phyloP scores from a whole-genome alignment of 2,888 invertebrate species.

The Ophioninae sp. region DNA sequence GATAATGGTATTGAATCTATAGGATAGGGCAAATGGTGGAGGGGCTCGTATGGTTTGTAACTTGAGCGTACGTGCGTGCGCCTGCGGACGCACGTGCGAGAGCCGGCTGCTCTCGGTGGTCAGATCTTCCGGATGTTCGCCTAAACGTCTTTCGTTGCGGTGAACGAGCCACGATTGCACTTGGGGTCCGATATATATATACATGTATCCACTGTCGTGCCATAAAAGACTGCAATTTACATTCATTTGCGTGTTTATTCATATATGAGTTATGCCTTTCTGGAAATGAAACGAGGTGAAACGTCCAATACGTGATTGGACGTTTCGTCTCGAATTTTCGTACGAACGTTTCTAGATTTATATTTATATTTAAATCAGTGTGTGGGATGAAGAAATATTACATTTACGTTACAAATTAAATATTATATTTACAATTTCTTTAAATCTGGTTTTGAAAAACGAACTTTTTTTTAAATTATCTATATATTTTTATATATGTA shows the following conservation, averaged over 20 bases:
- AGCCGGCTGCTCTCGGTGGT: conserved; percentile 31
- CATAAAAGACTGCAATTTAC: conserved; percentile 8
- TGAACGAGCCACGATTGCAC: conserved; percentile 41
- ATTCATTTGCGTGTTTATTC: not conserved
- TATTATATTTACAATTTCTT: no score
- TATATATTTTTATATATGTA: no score
- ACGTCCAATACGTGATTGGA: not conserved
- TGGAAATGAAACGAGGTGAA: not conserved
- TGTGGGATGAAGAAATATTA: not conserved
- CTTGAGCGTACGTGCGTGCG: conserved; percentile 51
- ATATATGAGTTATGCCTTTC: conserved; percentile 1
- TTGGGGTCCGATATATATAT: conserved; percentile 13
- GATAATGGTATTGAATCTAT: conserved; percentile 53
- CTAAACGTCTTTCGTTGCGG: conserved; percentile 59
- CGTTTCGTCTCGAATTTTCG: not conserved
- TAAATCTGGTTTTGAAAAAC: no score
- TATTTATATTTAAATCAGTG: not conserved
- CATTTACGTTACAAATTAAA: not conserved
- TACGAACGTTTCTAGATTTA: no score
- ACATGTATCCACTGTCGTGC: not conserved
- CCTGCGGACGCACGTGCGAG: conserved; percentile 48
- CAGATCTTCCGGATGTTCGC: conserved; percentile 56
- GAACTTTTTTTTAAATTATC: no score
- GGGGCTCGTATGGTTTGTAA: conserved; percentile 48
- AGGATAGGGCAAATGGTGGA: conserved; percentile 20